Base-by-base conservation (phyloP, 2,888 invertebrate genomes). In the Ctenicera cuprea region DNA sequence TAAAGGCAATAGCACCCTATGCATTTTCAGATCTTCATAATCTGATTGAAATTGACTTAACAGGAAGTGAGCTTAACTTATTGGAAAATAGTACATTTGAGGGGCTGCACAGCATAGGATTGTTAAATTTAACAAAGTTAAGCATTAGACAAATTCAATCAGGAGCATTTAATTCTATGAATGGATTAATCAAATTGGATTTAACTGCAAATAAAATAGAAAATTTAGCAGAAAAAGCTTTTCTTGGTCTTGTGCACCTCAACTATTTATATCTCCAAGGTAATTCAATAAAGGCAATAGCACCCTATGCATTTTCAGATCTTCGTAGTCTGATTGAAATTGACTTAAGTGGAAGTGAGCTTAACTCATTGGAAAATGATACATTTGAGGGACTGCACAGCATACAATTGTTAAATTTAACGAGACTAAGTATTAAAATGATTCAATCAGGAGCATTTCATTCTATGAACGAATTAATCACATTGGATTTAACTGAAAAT, bases 101-200 rank as follows among this genome's bases (percentile, higher is more conserved):
- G 3, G 71, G 61, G 16, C 48, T 71, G 16, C 26, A 57, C n/a
- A 18, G 12, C 26, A 16, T 71, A 0, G 38, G 4, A 12, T 20
- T 9, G 7, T 8, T 57, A 8, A 57, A 57, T 37, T 37, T 57
- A 37, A 37, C 57, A 4, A 57, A 37, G 11, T 16, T 33, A 33
- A 57, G 14, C 22, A 33, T 63, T 12, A 14, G 14, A 0, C 0
- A 14, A 9, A 22, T 45, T 8, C n/a, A 45, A 11, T 3, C 63
- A 0, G 45, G 63, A 1, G 45, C 45, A 1, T 63, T 63, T n/a
- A n/a, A n/a, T n/a, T n/a, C n/a, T n/a, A n/a, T n/a, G n/a, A n/a
- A n/a, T n/a, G n/a, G n/a, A n/a, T 16, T 8, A 14, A 30, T n/a
- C 14, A 9, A 7, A 16, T 30, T 63, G 3, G 63, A 63, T 63